These are phyloP conservation scores for Plebejus anna DNA, from an alignment of 2,888 invertebrate genomes.

Conservation along the genomic window DNA sequence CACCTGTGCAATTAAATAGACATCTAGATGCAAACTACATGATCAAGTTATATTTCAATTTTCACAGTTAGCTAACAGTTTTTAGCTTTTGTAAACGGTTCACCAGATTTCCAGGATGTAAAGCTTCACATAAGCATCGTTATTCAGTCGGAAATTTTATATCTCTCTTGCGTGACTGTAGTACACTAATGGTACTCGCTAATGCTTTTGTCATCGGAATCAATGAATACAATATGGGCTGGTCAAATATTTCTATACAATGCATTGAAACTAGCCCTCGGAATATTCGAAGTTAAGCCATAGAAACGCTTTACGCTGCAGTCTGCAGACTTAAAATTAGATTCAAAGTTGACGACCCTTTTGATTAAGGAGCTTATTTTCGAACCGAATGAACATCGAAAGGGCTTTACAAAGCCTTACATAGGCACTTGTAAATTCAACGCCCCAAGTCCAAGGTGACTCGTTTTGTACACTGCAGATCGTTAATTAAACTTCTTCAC, in stretches of 20 bases:
- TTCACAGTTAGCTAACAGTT: not conserved
- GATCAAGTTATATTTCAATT: not conserved
- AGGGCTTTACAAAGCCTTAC: constrained; percentile 22
- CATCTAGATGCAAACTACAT: not conserved
- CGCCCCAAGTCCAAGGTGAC: constrained; percentile 21
- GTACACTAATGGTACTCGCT: constrained; percentile 14
- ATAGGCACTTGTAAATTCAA: constrained; percentile 12
- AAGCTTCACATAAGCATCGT: constrained; percentile 23
- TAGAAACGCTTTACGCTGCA: constrained; percentile 9
- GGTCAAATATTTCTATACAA: constrained; percentile 12
- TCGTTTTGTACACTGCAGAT: not conserved
- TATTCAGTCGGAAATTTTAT: constrained; percentile 22
- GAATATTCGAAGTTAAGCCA: constrained; percentile 1
- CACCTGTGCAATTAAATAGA: not conserved
- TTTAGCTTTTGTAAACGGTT: constrained; percentile 21
- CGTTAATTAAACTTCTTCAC: constrained; percentile 20
- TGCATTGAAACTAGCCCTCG: constrained; percentile 11
- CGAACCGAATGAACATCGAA: constrained; percentile 16
- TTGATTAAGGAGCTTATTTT: constrained; percentile 15
- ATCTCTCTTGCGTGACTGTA: constrained; percentile 25
- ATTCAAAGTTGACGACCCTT: constrained; percentile 24
- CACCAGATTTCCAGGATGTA: constrained; percentile 23
- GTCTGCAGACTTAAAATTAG: not conserved
- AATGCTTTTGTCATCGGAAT: constrained; percentile 22
- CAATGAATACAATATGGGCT: constrained; percentile 13